Base-by-base conservation (phyloP, 2,113 vertebrate genomes). In the Tychaedon coryphoeus region DNA sequence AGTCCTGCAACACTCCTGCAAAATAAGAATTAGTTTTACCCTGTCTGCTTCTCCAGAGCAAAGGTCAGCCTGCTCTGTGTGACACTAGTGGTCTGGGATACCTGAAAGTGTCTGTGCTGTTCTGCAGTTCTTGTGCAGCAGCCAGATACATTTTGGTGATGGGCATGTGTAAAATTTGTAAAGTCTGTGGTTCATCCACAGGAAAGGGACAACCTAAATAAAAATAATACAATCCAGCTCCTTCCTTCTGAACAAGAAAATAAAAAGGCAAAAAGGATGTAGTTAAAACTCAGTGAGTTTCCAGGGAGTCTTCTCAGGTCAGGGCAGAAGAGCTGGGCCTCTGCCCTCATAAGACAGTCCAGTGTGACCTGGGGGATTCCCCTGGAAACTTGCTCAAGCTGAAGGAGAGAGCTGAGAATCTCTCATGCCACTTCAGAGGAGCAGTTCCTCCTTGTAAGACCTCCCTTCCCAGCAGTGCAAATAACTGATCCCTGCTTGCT, bases 1-100 rank as follows among this genome's bases (percentile, higher is more conserved):
- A 95, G 80, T 76, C 85, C 93, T 86, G 70, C 91, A 92, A 75
- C 53, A 61, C 57, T 87, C 57, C 76, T 89, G 45, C 74, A 90
- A 94, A 91, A 28, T 19, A 56, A 26, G 70, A 33, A 20, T 87
- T 62, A 72, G 26, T 83, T 92, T 90, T 88, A 76, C 62, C 57
- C 3, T 5, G 75, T 58, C 56, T 90, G 34, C 79, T 67, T 48
- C 81, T 71, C 29, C 1, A 11, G 79, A 70, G 51, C 74, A 90
- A 50, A 88, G 79, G 75, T 80, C 78, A 67, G 77, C 42, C 78
- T 47, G 58, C 58, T 40, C 38, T 40, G 51, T n/a, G 10, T n/a
- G 29, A 54, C 67, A 64, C 11, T 3, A 19, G 69, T 33, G n/a
- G 19, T 62, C 51, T 71, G 86, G 60, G 75, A 69, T 67, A 84